A percentile compares a stretch with the other conserved stretches of the same genome.
Conservation (phyloP, 1,140 invertebrate species). For the Tetragonula clypearis region DNA sequence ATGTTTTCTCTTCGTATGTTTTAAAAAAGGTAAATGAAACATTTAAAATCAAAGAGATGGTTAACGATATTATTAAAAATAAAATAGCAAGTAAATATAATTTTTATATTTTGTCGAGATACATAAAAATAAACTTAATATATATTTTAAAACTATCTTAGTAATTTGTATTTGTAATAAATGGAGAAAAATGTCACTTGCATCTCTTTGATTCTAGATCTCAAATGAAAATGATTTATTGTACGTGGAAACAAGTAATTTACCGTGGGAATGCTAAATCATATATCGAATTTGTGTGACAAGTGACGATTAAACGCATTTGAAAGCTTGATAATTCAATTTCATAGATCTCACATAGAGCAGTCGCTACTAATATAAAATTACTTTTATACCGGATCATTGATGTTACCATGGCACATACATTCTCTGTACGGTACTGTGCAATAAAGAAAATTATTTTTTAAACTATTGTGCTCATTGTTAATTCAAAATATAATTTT, state of each 20-base stretch:
- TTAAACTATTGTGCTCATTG: neutral
- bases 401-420: constrained; percentile 86
- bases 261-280: constrained; percentile 92
- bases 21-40: neutral
- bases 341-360: constrained; percentile 91
- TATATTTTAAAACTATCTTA: neutral
- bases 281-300: constrained; percentile 90
- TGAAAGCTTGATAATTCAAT: constrained; percentile 88
- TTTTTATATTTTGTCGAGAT: neutral
- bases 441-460: constrained; percentile 64
- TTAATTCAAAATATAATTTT: neutral
- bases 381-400: constrained; percentile 83
- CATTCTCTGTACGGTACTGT: constrained; percentile 81
- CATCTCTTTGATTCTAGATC: neutral
- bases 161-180: neutral
- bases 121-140: neutral
- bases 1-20: neutral
- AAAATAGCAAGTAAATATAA: too few species aligned
- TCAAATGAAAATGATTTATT: neutral
- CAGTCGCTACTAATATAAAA: constrained; percentile 87
- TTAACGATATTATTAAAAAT: neutral
- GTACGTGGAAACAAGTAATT: neutral
- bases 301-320: constrained; percentile 88
- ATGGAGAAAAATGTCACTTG: neutral
- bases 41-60: neutral